Percentiles rank a stretch among this genome's conserved stretches.
These are phyloP conservation scores for Semnornis frantzii DNA, from an alignment of 2,113 vertebrate species.

Conservation along the genomic window DNA sequence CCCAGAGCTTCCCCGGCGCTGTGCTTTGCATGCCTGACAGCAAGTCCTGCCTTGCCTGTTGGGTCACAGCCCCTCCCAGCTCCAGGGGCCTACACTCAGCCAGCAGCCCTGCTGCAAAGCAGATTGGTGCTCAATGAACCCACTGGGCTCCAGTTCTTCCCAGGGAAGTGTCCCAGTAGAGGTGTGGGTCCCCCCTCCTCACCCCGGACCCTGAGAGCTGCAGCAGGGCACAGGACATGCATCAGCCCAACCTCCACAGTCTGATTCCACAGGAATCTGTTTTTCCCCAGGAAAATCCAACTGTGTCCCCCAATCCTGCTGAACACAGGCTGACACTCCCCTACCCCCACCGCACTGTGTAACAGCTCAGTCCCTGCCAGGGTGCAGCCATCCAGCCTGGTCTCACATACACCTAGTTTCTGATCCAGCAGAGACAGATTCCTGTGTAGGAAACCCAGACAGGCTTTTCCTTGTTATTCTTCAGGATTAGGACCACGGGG, in stretches of 20 bases:
- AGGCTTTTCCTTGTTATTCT: conserved; percentile 9
- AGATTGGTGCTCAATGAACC: neutral
- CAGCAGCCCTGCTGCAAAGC: neutral
- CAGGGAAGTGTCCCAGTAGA: neutral
- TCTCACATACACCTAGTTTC: neutral
- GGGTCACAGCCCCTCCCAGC: conserved; percentile 40
- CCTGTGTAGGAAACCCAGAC: neutral
- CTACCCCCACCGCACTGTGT: no score
- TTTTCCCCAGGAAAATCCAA: neutral
- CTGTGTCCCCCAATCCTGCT: accelerated
- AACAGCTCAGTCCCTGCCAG: neutral
- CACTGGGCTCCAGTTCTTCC: neutral
- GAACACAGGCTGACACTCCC: neutral
- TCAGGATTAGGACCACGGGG: neutral
- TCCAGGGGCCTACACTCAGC: neutral
- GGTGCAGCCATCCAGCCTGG: neutral
- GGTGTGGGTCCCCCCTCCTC: accelerated
- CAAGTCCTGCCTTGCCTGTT: conserved; percentile 58
- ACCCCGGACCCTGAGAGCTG: neutral
- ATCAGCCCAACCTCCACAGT: neutral
- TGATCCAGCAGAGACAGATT: neutral
- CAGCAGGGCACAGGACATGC: accelerated
- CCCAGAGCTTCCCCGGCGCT: neutral
- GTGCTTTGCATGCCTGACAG: conserved; percentile 66
- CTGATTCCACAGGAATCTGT: neutral